These are phyloP conservation scores for Notarius quadriscutis DNA, from an alignment of 2,113 vertebrate species.

Conservation along the genomic window DNA sequence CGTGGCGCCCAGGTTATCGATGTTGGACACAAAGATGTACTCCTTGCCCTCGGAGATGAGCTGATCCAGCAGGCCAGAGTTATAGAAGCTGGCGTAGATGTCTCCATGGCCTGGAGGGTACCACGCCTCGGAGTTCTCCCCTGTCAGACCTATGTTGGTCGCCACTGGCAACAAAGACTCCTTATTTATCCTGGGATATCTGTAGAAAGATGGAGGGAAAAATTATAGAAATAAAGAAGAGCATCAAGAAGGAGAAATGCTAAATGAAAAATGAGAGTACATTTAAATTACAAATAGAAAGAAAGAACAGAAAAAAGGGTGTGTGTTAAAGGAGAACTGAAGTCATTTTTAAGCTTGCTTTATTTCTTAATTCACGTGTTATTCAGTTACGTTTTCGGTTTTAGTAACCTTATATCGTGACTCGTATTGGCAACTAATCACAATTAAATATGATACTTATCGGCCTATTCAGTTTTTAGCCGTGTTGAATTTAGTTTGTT, in stretches of 20 bases:
- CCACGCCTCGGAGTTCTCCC: constrained; percentile 89
- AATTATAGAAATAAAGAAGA: neutral
- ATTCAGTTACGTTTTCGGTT: too few species aligned
- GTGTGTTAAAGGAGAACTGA: too few species aligned
- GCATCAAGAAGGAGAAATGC: neutral
- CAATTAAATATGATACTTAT: too few species aligned
- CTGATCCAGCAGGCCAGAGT: constrained; percentile 88
- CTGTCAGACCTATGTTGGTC: constrained; percentile 78
- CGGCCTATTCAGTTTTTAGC: too few species aligned
- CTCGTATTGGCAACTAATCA: too few species aligned
- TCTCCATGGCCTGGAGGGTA: constrained; percentile 96
- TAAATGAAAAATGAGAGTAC: neutral
- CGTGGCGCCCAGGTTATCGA: constrained; percentile 96
- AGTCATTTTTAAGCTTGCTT: too few species aligned
- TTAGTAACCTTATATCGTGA: too few species aligned
- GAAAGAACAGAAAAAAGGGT: neutral
- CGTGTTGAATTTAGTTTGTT: too few species aligned
- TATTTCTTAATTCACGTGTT: too few species aligned
- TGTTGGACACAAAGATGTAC: constrained; percentile 98
- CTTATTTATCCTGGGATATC: constrained; percentile 94
- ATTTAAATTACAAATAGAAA: neutral
- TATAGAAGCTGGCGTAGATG: constrained; percentile 91
- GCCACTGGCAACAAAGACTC: constrained; percentile 94
- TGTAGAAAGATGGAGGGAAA: constrained; percentile 50
- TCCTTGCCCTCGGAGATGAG: constrained; percentile 89